Evolutionary conservation across 2,113 vertebrate genomes (phyloP).

Genomic region (Anhinga rufa): DNA sequence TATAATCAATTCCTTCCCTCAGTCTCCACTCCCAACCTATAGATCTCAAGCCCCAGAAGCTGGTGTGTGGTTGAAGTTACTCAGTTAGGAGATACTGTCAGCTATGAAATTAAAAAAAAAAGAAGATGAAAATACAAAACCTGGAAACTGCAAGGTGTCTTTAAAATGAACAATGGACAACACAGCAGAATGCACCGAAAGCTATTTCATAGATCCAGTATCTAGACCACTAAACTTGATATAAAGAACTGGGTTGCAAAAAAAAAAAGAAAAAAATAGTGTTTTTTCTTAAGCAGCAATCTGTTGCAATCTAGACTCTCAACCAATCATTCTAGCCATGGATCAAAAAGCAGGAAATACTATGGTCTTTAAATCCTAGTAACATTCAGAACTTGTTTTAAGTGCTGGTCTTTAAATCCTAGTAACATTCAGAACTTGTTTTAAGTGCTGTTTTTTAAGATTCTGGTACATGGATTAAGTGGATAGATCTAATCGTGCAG

Average conservation of each 20-base stretch:
- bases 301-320: neutral
- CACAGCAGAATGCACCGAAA: neutral
- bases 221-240: neutral
- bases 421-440: neutral
- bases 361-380: neutral
- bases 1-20: neutral
- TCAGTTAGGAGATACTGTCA: neutral
- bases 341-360: neutral
- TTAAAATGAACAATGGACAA: neutral
- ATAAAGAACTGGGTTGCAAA: neutral
- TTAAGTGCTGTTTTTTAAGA: neutral
- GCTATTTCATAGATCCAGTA: neutral
- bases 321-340: neutral
- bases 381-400: neutral
- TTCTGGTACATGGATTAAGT: neutral
- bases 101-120: neutral
- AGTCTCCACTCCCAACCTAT: neutral
- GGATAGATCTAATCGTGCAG: neutral
- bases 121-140: neutral
- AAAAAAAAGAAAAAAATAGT: neutral
- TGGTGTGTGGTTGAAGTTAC: neutral
- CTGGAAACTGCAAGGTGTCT: neutral
- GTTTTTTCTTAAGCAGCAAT: neutral
- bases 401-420: neutral
- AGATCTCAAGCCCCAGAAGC: neutral